Evolutionary conservation across 2,888 invertebrate genomes (phyloP).

Genomic region (Chrysolina haemoptera): DNA sequence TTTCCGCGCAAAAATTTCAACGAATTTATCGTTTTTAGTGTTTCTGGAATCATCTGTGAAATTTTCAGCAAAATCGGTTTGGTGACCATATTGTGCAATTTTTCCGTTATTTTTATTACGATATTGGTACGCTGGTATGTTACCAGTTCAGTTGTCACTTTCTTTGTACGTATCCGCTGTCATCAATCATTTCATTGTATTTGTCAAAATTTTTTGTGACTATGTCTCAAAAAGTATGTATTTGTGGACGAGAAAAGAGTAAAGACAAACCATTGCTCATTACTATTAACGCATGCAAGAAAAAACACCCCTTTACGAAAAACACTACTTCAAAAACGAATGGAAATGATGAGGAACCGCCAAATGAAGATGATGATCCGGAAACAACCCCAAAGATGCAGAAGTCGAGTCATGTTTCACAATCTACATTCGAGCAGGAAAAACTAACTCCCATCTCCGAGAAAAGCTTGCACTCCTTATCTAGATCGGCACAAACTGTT

Average conservation of each 20-base stretch:
- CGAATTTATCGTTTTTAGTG: no score
- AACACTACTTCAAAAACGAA: not conserved
- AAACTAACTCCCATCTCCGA: not conserved
- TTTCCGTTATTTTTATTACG: no score
- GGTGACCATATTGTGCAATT: no score
- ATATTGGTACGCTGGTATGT: no score
- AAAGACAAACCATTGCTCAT: slow-evolving; percentile 44
- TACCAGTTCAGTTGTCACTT: not conserved
- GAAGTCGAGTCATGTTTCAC: not conserved
- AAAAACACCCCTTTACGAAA: slow-evolving; percentile 23
- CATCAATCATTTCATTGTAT: slow-evolving; percentile 13
- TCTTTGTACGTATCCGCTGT: not conserved
- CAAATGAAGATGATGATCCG: not conserved
- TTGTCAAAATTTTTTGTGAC: slow-evolving; percentile 43
- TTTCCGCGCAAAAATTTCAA: no score
- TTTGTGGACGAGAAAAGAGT: slow-evolving; percentile 36
- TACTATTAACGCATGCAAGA: slow-evolving; percentile 47
- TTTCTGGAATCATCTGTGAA: no score
- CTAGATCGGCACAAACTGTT: not conserved
- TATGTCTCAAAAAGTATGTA: slow-evolving; percentile 42
- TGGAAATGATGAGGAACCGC: not conserved
- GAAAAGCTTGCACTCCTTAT: not conserved
- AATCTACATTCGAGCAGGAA: not conserved
- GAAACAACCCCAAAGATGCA: not conserved
- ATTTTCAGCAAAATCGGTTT: no score